A percentile compares a stretch with the other conserved stretches of the same genome.
Evolutionary conservation across 1,140 invertebrate species (phyloP).

Genomic region (Tetranychus cinnabarinus): DNA sequence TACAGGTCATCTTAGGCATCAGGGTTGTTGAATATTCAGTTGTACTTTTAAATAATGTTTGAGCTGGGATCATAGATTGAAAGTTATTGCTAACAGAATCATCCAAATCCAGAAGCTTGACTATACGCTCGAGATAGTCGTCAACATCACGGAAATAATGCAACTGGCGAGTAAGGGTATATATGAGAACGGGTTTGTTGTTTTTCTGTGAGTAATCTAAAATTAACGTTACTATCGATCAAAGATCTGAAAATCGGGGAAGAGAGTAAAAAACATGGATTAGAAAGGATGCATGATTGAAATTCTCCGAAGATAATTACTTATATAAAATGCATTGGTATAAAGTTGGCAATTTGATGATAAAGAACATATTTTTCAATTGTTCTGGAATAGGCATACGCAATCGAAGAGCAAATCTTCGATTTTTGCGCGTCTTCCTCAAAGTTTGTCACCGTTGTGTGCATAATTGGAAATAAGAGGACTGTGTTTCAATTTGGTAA

Average conservation of each 20-base stretch:
- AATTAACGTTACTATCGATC: conserved; percentile 7
- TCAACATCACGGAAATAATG: neutral
- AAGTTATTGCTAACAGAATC: neutral
- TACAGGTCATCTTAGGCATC: neutral
- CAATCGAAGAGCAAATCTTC: conserved; percentile 64
- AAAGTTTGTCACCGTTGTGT: conserved; percentile 46
- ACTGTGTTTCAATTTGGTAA: conserved; percentile 40
- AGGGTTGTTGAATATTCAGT: neutral
- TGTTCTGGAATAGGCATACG: conserved; percentile 51
- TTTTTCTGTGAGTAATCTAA: conserved; percentile 10
- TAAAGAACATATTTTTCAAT: conserved; percentile 39
- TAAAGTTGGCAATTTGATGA: conserved; percentile 26
- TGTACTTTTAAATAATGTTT: neutral
- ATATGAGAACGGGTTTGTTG: conserved; percentile 1
- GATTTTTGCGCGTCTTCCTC: conserved; percentile 69
- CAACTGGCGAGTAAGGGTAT: conserved; percentile 3
- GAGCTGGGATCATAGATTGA: neutral
- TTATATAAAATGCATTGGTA: conserved; percentile 16
- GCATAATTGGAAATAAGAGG: conserved; percentile 52
- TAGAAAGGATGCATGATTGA: too few species aligned
- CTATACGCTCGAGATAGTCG: neutral
- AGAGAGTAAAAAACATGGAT: neutral
- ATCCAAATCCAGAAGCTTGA: neutral
- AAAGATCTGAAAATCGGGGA: conserved; percentile 16
- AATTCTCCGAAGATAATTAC: neutral